Conservation (phyloP, 2,797 vertebrate genomes). For the Myripristis jacobus region DNA sequence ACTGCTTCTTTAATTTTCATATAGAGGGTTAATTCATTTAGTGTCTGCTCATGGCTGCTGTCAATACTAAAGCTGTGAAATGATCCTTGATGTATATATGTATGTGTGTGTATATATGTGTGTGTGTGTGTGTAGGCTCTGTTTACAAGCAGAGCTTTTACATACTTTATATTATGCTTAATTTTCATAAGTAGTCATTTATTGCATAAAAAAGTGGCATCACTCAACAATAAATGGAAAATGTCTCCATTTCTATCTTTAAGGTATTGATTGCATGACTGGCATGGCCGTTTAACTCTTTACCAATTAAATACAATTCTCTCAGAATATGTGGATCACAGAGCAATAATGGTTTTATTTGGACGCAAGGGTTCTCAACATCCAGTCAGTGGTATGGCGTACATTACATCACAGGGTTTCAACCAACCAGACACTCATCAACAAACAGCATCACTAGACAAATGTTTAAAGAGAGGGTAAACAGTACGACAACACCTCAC, state of each 20-base stretch:
- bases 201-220: too few relatives aligned
- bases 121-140: too few relatives aligned
- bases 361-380: constrained; percentile 87
- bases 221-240: too few relatives aligned
- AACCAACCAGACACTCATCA: constrained; percentile 89
- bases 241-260: too few relatives aligned
- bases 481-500: constrained; percentile 80
- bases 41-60: too few relatives aligned
- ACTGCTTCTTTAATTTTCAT: neutral
- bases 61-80: too few relatives aligned
- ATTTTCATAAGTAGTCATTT: too few relatives aligned
- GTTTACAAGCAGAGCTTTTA: too few relatives aligned
- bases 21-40: neutral
- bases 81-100: too few relatives aligned
- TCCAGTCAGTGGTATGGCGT: constrained; percentile 89
- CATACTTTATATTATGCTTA: too few relatives aligned
- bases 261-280: too few relatives aligned
- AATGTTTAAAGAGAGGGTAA: constrained; percentile 80
- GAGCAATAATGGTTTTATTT: constrained; percentile 92
- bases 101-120: too few relatives aligned
- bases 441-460: constrained; percentile 88
- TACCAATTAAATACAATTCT: constrained; percentile 8
- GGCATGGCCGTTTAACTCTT: neutral
- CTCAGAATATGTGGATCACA: constrained; percentile 49
- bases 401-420: constrained; percentile 89